Evolutionary conservation across 2,113 vertebrate genomes (phyloP).

Genomic region (Boulengeromyrus knoepffleri): DNA sequence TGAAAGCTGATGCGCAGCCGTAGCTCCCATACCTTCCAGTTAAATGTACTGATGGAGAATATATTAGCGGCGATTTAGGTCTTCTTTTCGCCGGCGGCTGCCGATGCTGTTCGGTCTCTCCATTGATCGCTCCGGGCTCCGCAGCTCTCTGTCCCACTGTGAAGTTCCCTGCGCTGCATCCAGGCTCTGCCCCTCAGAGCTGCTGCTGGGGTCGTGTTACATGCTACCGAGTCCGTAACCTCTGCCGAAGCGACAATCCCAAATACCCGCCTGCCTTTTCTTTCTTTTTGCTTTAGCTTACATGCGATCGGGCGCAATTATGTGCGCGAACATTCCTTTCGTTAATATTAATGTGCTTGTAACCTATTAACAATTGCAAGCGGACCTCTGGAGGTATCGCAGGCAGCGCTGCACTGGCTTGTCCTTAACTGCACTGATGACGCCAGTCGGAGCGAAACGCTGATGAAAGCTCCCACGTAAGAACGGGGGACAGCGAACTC

Average conservation of each 20-base stretch:
- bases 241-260: slow-evolving; percentile 5
- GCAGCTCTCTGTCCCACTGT: background rate
- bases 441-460: background rate
- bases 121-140: background rate
- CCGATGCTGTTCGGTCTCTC: background rate
- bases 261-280: background rate
- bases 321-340: background rate
- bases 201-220: slow-evolving; percentile 29
- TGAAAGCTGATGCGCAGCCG: background rate
- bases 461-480: background rate
- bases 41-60: background rate
- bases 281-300: background rate
- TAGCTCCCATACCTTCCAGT: background rate
- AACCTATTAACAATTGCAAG: background rate
- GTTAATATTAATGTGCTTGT: background rate
- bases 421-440: background rate
- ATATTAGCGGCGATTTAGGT: background rate
- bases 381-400: background rate
- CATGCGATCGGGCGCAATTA: background rate
- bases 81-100: background rate
- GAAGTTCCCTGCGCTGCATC: background rate
- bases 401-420: background rate
- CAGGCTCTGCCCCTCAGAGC: slow-evolving; percentile 13
- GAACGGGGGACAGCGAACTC: background rate
- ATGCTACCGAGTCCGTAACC: background rate